phyloP scores from a whole-genome alignment of 2,888 invertebrate genomes.

The Amiota mariae region DNA sequence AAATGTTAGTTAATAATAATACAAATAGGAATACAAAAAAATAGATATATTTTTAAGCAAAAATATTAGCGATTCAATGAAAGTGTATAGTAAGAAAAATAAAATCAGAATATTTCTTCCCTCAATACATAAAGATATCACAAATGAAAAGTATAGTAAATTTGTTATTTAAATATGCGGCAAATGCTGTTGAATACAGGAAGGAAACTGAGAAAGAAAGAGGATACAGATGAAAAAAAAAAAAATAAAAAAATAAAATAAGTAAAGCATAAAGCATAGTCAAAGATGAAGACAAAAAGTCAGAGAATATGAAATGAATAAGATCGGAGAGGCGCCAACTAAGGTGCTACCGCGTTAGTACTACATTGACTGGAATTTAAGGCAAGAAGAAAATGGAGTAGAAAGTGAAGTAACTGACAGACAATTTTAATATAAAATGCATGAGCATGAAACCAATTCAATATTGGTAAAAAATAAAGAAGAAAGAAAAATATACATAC shows the following conservation, averaged over 20 bases:
- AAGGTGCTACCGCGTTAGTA: conserved; percentile 43
- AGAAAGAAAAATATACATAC: neutral
- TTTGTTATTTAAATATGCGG: neutral
- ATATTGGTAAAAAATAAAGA: conserved; percentile 34
- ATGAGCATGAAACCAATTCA: conserved; percentile 66
- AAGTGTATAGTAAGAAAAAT: neutral
- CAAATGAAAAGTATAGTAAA: neutral
- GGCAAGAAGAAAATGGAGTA: conserved; percentile 22
- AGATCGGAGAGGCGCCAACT: neutral
- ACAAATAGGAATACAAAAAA: too few species aligned
- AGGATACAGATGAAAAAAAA: too few species aligned
- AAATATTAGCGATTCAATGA: too few species aligned
- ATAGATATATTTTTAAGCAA: too few species aligned
- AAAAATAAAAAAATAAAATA: too few species aligned
- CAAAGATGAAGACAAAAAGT: conserved; percentile 5
- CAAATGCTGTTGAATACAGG: conserved; percentile 7
- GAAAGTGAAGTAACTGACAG: conserved; percentile 55
- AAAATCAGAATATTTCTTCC: neutral
- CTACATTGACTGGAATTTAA: neutral
- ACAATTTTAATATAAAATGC: conserved; percentile 65
- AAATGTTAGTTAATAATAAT: too few species aligned
- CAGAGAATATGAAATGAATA: neutral
- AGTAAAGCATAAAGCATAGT: neutral
- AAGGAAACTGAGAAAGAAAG: too few species aligned
- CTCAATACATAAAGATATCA: neutral